Conservation (phyloP, 2,113 vertebrate genomes). For the Myrmecobius fasciatus region DNA sequence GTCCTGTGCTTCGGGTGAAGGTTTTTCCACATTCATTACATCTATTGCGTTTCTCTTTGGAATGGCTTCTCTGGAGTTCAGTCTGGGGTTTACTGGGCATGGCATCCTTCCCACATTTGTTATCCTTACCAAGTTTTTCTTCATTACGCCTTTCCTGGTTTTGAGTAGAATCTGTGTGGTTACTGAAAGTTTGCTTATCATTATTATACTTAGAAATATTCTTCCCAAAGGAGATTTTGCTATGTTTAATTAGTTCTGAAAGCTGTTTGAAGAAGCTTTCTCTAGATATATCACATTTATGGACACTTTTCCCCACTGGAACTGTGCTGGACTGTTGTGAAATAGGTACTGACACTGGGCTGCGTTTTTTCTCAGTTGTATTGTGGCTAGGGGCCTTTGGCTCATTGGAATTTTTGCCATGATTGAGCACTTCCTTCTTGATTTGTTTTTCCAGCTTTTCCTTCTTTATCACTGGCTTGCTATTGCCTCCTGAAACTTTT, state of each 20-base stretch:
- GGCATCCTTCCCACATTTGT: not conserved
- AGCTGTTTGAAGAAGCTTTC: not conserved
- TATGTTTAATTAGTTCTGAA: not conserved
- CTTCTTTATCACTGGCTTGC: not conserved
- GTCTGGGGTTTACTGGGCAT: not conserved
- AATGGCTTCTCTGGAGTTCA: not conserved
- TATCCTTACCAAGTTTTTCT: not conserved
- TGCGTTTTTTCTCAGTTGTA: not conserved
- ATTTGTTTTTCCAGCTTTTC: not conserved
- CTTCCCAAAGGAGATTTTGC: not conserved
- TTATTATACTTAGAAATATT: not conserved
- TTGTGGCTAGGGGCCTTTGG: not conserved
- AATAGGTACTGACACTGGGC: not conserved
- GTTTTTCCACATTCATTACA: constrained; percentile 18
- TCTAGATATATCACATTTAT: constrained; percentile 1
- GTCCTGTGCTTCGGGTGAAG: not conserved
- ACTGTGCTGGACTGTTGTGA: not conserved
- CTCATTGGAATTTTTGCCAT: not conserved
- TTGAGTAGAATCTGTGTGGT: not conserved
- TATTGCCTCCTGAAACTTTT: not conserved
- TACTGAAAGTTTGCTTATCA: not conserved
- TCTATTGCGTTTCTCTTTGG: not conserved
- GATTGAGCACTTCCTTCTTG: not conserved
- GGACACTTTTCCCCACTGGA: not conserved
- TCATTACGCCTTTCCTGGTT: not conserved